Evolutionary conservation across 2,113 vertebrate genomes (phyloP), one percentile per base, ranked within the genome.

Genomic region (Neodontobutis hainanensis): DNA sequence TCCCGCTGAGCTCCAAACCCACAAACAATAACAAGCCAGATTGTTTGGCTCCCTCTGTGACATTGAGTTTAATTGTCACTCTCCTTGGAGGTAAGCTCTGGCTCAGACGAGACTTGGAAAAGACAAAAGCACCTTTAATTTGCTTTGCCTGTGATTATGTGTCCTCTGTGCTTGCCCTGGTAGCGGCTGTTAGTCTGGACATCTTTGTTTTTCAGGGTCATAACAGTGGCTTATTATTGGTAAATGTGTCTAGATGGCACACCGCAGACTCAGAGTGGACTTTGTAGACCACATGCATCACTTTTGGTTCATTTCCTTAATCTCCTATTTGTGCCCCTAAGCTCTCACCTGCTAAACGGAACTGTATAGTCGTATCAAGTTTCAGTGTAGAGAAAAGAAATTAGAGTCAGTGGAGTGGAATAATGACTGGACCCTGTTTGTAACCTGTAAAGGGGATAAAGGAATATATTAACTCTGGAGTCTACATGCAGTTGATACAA

Each of bases 51-150:
- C 69, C 46, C 15, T 51, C 71, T 42, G 5, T 78, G 75, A 82
- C 79, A 77, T 82, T 80, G 84, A 42, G 40, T 86, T 81, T 85
- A 87, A 83, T 85, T 83, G 69, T 63, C 52, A 35, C 55, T 59
- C 63, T 84, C 50, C 45, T 66, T 53, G 34, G 69, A 73, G 76
- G 62, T 73, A 59, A 71, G 61, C 40, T 55, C 27, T 5, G 11
- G 0, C 53, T 63, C 8, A 1, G 73, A 70, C 61, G 61, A 74
- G 61, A 46, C 66, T 69, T 71, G 48, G 19, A 69, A 59, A 46
- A 58, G 56, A 75, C 46, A 64, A 79, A 66, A 72, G 48, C 55
- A 65, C 15, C 50, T 78, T 80, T 77, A 59, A 80, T 80, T 63
- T n/a, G 43, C 45, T 46, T 47, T 68, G 59, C 10, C 40, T 73